Conservation (phyloP, 2,797 vertebrate genomes). For the Falco biarmicus region DNA sequence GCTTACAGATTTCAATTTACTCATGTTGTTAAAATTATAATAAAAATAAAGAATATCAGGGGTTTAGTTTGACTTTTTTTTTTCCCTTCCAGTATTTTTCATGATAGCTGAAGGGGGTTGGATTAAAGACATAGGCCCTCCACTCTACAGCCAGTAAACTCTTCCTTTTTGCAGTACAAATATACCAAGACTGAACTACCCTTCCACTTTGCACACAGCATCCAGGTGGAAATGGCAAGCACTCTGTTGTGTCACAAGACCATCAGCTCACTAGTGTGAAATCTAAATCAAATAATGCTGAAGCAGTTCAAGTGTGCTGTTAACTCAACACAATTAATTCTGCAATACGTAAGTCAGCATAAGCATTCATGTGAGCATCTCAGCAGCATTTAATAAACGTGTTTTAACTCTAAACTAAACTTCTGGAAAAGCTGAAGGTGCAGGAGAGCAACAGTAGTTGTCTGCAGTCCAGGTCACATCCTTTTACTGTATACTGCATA, state of each 20-base stretch:
- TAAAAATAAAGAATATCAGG: constrained; percentile 21
- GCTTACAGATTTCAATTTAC: constrained; percentile 61
- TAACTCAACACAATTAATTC: background rate
- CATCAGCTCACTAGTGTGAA: background rate
- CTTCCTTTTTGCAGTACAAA: background rate
- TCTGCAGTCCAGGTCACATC: background rate
- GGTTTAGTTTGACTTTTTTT: background rate
- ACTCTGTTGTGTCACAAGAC: background rate
- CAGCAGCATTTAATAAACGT: background rate
- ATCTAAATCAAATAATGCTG: background rate
- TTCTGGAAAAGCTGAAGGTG: background rate
- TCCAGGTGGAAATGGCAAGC: background rate
- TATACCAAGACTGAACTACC: background rate
- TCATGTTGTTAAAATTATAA: constrained; percentile 53
- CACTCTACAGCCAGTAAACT: background rate
- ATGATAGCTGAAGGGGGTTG: background rate
- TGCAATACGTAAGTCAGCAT: background rate
- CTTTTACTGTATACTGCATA: background rate
- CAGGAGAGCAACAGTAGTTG: background rate
- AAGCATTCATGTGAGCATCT: background rate
- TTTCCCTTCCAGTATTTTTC: background rate
- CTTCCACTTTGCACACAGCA: background rate
- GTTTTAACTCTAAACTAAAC: background rate
- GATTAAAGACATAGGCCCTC: background rate
- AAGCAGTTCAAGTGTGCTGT: constrained; percentile 6